phyloP scores from a whole-genome alignment of 2,797 vertebrate species.

The Gila robusta region DNA sequence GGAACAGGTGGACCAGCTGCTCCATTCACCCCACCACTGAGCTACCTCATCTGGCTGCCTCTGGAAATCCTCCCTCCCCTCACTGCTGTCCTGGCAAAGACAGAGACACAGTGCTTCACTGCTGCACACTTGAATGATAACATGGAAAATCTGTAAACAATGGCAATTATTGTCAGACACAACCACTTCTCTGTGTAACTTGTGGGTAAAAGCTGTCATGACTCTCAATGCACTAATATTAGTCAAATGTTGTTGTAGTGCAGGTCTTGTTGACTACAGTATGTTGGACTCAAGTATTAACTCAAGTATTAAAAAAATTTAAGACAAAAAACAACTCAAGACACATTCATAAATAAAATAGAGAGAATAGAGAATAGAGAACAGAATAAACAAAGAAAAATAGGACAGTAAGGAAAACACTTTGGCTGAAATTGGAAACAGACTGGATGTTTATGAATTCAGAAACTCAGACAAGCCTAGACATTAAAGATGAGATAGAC shows the following conservation, averaged over 20 bases:
- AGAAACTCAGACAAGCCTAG: slow-evolving; percentile 17
- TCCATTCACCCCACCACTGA: slow-evolving; percentile 95
- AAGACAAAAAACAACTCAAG: not conserved
- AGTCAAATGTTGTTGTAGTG: not conserved
- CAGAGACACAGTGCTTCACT: slow-evolving; percentile 64
- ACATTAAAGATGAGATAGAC: slow-evolving; percentile 12
- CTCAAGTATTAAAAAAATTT: not conserved
- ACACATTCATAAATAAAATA: not conserved
- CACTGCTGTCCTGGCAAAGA: slow-evolving; percentile 88
- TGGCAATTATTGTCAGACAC: slow-evolving; percentile 38
- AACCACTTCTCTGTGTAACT: slow-evolving; percentile 37
- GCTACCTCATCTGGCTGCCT: slow-evolving; percentile 85
- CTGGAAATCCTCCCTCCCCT: slow-evolving; percentile 78
- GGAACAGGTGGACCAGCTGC: slow-evolving; percentile 91
- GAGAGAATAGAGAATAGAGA: not conserved
- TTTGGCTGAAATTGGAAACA: slow-evolving; percentile 13
- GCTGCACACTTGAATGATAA: slow-evolving; percentile 40
- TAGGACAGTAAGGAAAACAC: slow-evolving; percentile 5
- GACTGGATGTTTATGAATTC: not conserved
- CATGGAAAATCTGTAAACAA: slow-evolving; percentile 46
- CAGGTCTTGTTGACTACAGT: not conserved
- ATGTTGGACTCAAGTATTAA: not conserved
- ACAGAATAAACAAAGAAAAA: slow-evolving; percentile 8
- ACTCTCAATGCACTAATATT: not conserved
- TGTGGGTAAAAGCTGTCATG: slow-evolving; percentile 1